Conservation (phyloP, 2,797 vertebrate genomes). For the Podarcis siculus region DNA sequence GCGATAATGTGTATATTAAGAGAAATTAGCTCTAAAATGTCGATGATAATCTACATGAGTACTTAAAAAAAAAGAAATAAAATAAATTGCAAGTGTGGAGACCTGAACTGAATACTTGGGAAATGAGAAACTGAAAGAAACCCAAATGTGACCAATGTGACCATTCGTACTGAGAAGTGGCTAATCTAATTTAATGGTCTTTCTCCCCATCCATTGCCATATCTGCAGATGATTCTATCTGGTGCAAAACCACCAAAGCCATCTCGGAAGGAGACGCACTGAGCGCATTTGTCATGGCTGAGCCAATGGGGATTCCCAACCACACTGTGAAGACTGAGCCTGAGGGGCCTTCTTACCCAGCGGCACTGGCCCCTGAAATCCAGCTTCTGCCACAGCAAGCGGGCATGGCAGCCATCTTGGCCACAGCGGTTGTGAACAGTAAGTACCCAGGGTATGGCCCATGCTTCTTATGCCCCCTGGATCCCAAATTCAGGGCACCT, state of each 20-base stretch:
- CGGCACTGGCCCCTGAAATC: conserved; percentile 83
- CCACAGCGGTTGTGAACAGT: conserved; percentile 95
- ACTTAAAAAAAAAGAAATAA: too few relatives aligned
- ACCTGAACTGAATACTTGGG: too few relatives aligned
- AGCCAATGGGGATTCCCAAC: conserved; percentile 66
- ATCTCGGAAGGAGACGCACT: conserved; percentile 78
- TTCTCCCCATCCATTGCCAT: accelerated
- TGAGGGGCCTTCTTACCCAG: conserved; percentile 72
- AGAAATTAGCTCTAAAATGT: too few relatives aligned
- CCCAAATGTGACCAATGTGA: too few relatives aligned
- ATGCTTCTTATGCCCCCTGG: neutral
- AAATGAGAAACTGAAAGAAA: too few relatives aligned
- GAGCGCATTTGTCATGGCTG: conserved; percentile 64
- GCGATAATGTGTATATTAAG: too few relatives aligned
- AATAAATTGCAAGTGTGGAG: too few relatives aligned
- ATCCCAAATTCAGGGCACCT: too few relatives aligned
- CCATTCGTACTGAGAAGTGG: too few relatives aligned
- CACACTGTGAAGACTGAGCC: conserved; percentile 76
- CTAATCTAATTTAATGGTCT: neutral
- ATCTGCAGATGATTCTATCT: conserved; percentile 82
- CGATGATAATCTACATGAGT: too few relatives aligned
- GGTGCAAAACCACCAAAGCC: conserved; percentile 85
- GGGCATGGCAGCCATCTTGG: conserved; percentile 96
- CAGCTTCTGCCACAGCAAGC: conserved; percentile 97
- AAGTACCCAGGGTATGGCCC: conserved; percentile 70